These are phyloP conservation scores for Myotis daubentonii DNA, from an alignment of 2,797 vertebrate species.

Conservation along the genomic window DNA sequence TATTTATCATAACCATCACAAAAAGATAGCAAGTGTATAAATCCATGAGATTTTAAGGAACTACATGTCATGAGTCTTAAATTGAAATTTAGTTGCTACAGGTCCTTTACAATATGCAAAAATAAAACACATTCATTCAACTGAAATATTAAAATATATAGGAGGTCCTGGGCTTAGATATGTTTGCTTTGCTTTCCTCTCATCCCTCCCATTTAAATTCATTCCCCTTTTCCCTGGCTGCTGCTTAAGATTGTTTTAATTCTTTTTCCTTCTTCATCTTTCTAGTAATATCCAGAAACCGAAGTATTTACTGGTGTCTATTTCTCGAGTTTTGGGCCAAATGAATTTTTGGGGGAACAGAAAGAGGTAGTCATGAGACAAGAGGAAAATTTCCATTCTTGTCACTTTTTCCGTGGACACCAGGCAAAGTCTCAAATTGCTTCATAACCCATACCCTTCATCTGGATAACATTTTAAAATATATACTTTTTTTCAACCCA, in stretches of 20 bases:
- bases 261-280: not conserved
- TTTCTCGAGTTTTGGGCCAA: not conserved
- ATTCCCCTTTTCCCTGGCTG: not conserved
- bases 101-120: not conserved
- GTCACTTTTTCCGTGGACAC: no score
- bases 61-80: not conserved
- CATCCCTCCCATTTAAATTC: not conserved
- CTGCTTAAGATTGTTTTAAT: not conserved
- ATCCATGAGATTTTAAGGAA: conserved; percentile 43
- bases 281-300: not conserved
- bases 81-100: conserved; percentile 26
- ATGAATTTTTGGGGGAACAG: not conserved
- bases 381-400: not conserved
- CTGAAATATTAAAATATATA: not conserved
- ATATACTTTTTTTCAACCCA: not conserved
- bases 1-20: conserved; percentile 69
- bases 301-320: not conserved
- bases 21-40: not conserved
- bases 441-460: not conserved
- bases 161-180: fast-evolving
- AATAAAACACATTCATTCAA: conserved; percentile 11
- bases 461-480: not conserved
- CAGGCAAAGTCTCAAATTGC: not conserved
- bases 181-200: not conserved
- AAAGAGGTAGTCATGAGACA: not conserved